These are phyloP conservation scores for Ptychadena robeensis DNA, from an alignment of 2,797 vertebrate genomes.

Conservation along the genomic window DNA sequence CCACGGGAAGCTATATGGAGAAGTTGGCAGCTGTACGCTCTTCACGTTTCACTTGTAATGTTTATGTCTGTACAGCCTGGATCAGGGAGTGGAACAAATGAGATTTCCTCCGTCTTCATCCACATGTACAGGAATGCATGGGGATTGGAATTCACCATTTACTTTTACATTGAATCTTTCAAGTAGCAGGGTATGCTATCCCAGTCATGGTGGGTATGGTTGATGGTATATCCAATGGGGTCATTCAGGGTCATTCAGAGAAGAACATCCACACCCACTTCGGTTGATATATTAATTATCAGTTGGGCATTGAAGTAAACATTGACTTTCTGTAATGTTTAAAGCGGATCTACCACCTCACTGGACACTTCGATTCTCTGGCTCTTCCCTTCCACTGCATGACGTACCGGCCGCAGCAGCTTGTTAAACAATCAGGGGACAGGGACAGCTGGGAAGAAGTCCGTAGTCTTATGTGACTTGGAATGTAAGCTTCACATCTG, in stretches of 20 bases:
- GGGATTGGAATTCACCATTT: neutral
- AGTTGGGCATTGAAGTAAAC: neutral
- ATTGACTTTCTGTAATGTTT: too few relatives aligned
- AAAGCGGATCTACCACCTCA: too few relatives aligned
- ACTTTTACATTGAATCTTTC: slow-evolving; percentile 5
- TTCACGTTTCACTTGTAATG: slow-evolving; percentile 25
- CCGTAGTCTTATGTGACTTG: too few relatives aligned
- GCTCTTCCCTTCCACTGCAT: too few relatives aligned
- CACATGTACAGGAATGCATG: neutral
- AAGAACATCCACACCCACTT: neutral
- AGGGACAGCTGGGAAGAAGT: too few relatives aligned
- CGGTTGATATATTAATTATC: neutral
- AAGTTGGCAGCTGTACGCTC: slow-evolving; percentile 2
- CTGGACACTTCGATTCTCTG: too few relatives aligned
- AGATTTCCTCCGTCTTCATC: slow-evolving; percentile 12
- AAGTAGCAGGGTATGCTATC: neutral
- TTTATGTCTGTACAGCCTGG: slow-evolving; percentile 41
- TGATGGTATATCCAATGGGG: neutral
- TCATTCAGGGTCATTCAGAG: neutral
- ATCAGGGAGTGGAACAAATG: slow-evolving; percentile 40
- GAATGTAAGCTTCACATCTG: too few relatives aligned
- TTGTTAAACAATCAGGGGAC: too few relatives aligned
- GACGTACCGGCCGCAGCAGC: too few relatives aligned
- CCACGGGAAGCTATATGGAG: neutral
- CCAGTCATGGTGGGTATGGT: neutral